Base-by-base conservation (phyloP, 2,113 vertebrate species). In the Catharus fuscescens region DNA sequence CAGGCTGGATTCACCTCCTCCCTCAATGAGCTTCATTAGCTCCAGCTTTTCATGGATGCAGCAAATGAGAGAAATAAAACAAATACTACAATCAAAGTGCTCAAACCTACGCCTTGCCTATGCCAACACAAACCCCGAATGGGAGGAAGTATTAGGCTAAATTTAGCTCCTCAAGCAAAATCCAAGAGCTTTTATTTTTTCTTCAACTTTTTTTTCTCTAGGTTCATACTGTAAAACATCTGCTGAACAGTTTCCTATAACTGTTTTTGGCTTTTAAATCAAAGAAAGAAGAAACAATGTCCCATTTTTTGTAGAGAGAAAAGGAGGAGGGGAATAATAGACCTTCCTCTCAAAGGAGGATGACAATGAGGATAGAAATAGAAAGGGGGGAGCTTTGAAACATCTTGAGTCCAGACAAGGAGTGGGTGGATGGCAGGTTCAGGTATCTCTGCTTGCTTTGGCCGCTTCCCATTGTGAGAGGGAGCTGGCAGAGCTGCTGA, bases 231-330 rank as follows among this genome's bases (percentile, higher is more conserved):
- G 93, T 97, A 97, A 97, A 98, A 98, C 98, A 98, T 98, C 98
- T 98, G 98, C 98, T 97, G 97, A 98, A 98, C 97, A 98, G 98
- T 98, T 98, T 98, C 98, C 98, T 98, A 98, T 98, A 98, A 98
- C 97, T 97, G 98, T 98, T 98, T 98, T 98, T 98, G 98, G 98
- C 97, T 98, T 97, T 97, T 97, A 97, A 98, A 98, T 98, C 98
- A 98, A 98, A 98, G 98, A 97, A 86, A 77, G 85, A 88, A 97
- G 97, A 97, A 98, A 98, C 98, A 98, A 98, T 98, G 98, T 96
- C 97, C 96, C 96, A 93, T 97, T 98, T 52, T 98, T 97, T 97
- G 97, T 84, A 96, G 97, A 89, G 95, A 97, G 93, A 96, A 96
- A 95, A 91, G 92, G 80, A 90, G 95, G 90, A 50, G 95, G 92